Base-by-base conservation (phyloP, 2,113 vertebrate genomes). In the Bucco capensis region DNA sequence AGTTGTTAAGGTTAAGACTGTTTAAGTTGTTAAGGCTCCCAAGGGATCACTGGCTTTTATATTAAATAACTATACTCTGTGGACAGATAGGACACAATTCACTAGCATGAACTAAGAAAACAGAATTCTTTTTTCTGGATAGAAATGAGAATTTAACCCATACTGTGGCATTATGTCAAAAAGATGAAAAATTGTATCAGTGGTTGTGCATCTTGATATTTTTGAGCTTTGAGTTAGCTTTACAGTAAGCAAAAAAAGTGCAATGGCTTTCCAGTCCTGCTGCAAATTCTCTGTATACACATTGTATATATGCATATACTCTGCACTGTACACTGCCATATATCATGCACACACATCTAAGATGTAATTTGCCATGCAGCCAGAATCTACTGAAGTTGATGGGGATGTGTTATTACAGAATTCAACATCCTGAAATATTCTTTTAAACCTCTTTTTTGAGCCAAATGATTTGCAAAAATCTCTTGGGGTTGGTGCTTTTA, bases 291-390 rank as follows among this genome's bases (percentile, higher is more conserved):
- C 12, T 69, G 13, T 11, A 19, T 19, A 13, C 1, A 27, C 0
- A 1, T 44, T 60, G 13, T 19, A 14, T 12, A 12, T 14, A 24
- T 3, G 35, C 1, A 37, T 1, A 24, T 4, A 30, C 5, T 70
- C 9, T 4, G 5, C 42, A 14, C 15, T 33, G 5, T 40, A 49
- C 8, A 44, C 22, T 51, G 42, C 30, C 16, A 19, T 21, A 10
- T 8, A 12, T 9, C 6, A 11, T 23, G 14, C 7, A 69, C 21
- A n/a, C 3, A 50, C 5, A 5, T 18, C n/a, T 6, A 53, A 76
- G 76, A 33, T 0, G 0, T 30, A 54, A 46, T 21, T 76, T 88
- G 12, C 14, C 24, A 13, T 4, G 15, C 23, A 83, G 12, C 13
- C 21, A 66, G 47, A 61, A 35, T 27, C 38, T 69, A 5, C 23